phyloP scores from a whole-genome alignment of 1,140 invertebrate genomes.

The Drosophila repletoides region DNA sequence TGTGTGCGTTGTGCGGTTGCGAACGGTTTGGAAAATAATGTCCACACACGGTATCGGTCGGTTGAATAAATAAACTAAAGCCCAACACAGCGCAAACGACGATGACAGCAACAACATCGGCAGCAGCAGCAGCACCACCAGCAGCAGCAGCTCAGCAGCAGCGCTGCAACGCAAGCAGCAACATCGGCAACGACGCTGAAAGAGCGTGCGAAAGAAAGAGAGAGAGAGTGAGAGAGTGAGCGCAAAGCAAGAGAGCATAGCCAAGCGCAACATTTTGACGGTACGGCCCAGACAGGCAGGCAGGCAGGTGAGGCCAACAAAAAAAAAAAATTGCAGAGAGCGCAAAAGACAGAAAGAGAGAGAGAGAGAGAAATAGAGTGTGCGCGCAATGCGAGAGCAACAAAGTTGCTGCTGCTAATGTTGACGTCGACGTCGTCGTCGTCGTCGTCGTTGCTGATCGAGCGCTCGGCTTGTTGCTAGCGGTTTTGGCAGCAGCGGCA shows the following conservation, averaged over 20 bases:
- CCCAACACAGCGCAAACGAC: conserved; percentile 22
- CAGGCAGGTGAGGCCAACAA: conserved; percentile 9
- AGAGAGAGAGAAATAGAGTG: conserved; percentile 1
- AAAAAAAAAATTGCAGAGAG: conserved; percentile 17
- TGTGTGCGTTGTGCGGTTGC: conserved; percentile 52
- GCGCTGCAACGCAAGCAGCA: not conserved
- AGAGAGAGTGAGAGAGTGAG: conserved; percentile 4
- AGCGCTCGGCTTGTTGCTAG: conserved; percentile 11
- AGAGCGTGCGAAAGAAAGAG: not conserved
- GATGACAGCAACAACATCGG: not conserved
- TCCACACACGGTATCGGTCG: conserved; percentile 77
- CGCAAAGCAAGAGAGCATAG: conserved; percentile 10
- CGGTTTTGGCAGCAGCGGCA: conserved; percentile 33
- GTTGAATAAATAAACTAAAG: conserved; percentile 77
- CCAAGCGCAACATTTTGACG: not conserved
- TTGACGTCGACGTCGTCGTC: too few species aligned
- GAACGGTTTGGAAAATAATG: conserved; percentile 80
- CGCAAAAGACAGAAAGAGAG: not conserved
- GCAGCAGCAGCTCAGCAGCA: not conserved
- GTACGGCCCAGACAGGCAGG: conserved; percentile 40
- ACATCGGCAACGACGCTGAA: not conserved
- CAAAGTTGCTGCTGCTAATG: conserved; percentile 37
- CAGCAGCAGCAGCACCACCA: not conserved
- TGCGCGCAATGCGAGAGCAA: conserved; percentile 21
- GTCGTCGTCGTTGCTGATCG: conserved; percentile 7